Evolutionary conservation across 2,113 vertebrate genomes (phyloP).

Genomic region (Protomyctophum bolini): DNA sequence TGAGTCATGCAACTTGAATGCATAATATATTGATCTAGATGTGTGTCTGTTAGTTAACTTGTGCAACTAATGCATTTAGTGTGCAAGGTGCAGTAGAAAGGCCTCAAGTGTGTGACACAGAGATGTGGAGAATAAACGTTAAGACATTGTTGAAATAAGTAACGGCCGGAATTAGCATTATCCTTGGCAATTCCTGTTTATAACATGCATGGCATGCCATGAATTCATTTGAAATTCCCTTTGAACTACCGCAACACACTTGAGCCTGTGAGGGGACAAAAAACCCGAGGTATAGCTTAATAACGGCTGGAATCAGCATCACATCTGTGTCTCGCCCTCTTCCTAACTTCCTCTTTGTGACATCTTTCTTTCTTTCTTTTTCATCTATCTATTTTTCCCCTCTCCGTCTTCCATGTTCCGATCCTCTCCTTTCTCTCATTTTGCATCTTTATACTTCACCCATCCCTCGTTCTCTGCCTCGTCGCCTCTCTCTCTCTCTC

Average conservation of each 20-base stretch:
- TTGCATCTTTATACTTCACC: not conserved
- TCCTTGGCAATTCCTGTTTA: too few relatives aligned
- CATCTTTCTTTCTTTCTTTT: not conserved
- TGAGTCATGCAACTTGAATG: not conserved
- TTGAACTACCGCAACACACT: conserved; percentile 17
- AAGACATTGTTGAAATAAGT: not conserved
- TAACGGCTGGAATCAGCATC: conserved; percentile 33
- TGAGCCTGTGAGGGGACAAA: conserved; percentile 27
- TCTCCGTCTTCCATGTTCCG: conserved; percentile 12
- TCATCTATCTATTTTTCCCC: conserved; percentile 38
- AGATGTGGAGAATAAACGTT: conserved; percentile 8
- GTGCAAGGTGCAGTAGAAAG: conserved; percentile 32
- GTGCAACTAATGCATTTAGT: conserved; percentile 13
- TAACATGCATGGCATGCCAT: not conserved
- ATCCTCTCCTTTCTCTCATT: conserved; percentile 15
- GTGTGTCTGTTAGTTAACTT: conserved; percentile 6
- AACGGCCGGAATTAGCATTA: too few relatives aligned
- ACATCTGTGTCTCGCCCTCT: not conserved
- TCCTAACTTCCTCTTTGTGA: conserved; percentile 35
- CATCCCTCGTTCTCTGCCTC: conserved; percentile 18
- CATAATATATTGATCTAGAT: conserved; percentile 10
- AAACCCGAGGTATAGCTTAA: conserved; percentile 18
- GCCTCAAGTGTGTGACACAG: conserved; percentile 33
- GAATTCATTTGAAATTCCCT: not conserved
- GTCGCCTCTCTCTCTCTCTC: not conserved